Evolutionary conservation across 2,113 vertebrate genomes (phyloP), one percentile per base, ranked within the genome.

Genomic region (Oenanthe melanoleuca): DNA sequence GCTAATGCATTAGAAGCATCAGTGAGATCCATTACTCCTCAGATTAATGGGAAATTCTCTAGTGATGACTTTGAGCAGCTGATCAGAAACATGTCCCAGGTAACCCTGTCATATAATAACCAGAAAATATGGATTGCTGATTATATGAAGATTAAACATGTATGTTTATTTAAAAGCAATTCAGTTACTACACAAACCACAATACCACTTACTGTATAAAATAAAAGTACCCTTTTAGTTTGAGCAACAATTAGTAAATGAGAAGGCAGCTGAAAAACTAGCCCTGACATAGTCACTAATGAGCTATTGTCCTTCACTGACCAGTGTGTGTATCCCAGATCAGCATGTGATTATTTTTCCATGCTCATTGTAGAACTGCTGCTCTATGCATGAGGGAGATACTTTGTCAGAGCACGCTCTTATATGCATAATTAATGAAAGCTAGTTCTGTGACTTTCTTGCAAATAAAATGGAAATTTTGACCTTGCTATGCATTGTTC

Each of bases 81-180:
- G 37, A 98, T 99, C 69, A 98, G 98, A 83, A 98, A 97, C 86
- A 99, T 99, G 99, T 99, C 99, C 34, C 99, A 99, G 98, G 99
- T 99, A 97, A 96, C 26, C 13, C 14, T 69, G 12, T 83, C 1
- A 2, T 45, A 31, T 34, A 13, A 20, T 73, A 89, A 63, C 15
- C 10, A 17, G 2, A 9, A 63, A 85, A 38, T 59, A 33, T 11
- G 14, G 11, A 65, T 88, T 64, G 38, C 17, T 64, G 19, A 25
- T 81, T 74, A 7, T 29, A 17, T 92, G 34, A 88, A 57, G 9
- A n/a, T 75, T 71, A 56, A 49, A 50, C 0, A 14, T 72, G 6
- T n/a, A 17, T 45, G 16, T 56, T 60, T 61, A 26, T 72, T 75
- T 86, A 40, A 92, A 88, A 45, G 14, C 12, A 61, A 1, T 24